Conservation (phyloP, 2,113 vertebrate genomes). For the Uria lomvia region DNA sequence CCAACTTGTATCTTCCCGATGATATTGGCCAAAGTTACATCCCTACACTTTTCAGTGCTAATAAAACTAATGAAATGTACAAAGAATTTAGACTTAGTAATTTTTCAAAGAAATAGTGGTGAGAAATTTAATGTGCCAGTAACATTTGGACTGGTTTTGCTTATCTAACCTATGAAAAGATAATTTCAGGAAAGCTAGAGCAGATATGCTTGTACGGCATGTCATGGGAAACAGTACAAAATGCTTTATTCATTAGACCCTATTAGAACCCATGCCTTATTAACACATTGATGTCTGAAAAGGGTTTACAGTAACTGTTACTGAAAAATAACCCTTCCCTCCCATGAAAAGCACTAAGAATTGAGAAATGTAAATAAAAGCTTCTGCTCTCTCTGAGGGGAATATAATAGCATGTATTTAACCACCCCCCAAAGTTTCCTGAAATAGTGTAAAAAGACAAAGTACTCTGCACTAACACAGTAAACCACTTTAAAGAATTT, state of each 20-base stretch:
- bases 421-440: not conserved
- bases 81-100: not conserved
- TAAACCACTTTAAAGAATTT: not conserved
- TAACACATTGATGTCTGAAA: constrained; percentile 5
- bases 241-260: constrained; percentile 30
- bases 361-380: constrained; percentile 5
- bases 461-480: not conserved
- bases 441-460: not conserved
- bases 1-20: not conserved
- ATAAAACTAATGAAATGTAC: not conserved
- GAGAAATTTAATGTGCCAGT: not conserved
- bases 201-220: not conserved
- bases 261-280: not conserved
- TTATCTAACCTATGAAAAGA: not conserved
- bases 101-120: not conserved
- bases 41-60: not conserved
- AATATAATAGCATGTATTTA: not conserved
- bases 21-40: not conserved
- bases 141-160: not conserved
- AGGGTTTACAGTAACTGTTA: not conserved
- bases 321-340: not conserved
- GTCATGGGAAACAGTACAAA: not conserved
- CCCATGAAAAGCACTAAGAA: not conserved
- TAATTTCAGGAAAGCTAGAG: not conserved
- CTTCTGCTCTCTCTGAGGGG: not conserved